Evolutionary conservation across 2,888 invertebrate species (phyloP), one percentile per base, ranked within the genome.

Genomic region (Aromia moschata): DNA sequence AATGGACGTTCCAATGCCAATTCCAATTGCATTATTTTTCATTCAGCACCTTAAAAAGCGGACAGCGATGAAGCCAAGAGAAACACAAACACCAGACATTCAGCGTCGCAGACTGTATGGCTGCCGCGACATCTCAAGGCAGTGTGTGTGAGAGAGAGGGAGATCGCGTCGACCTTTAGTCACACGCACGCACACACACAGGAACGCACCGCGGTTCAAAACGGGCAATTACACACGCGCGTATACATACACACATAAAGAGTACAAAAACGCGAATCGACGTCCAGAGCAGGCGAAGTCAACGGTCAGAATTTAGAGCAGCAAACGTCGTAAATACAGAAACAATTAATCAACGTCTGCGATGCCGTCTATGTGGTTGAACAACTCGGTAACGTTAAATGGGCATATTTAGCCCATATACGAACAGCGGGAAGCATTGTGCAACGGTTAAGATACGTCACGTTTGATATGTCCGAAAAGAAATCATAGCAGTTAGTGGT

Each of bases 291-390:
- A 31, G 41, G n/a, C 46, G 30, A 53, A 37, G 60, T 45, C 60
- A 60, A 60, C 30, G 60, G 45, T 56, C 60, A 40, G 55, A 52
- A 58, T 57, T 57, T 52, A 47, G 57, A 51, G 49, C 53, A 49
- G 46, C 45, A 53, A 60, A 54, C 46, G 31, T 31, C 18, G 38
- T 30, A 46, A 55, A 38, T 55, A 52, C 41, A 52, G 18, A 52
- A 41, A 31, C 52, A 16, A 52, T 52, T 52, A 52, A 52, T 52
- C 40, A 52, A 52, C 41, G 52, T 52, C 52, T 40, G 30, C 12
- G 16, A 33, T 17, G 40, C 14, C 16, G 52, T 25, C 17, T 9
- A 41, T 11, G 31, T 18, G 18, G 52, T 52, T 52, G 52, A 52
- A 52, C 52, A 41, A 41, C 52, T 31, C 25, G n/a, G 30, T 40